Conservation (phyloP, 2,113 vertebrate genomes). For the Otolemur garnettii region DNA sequence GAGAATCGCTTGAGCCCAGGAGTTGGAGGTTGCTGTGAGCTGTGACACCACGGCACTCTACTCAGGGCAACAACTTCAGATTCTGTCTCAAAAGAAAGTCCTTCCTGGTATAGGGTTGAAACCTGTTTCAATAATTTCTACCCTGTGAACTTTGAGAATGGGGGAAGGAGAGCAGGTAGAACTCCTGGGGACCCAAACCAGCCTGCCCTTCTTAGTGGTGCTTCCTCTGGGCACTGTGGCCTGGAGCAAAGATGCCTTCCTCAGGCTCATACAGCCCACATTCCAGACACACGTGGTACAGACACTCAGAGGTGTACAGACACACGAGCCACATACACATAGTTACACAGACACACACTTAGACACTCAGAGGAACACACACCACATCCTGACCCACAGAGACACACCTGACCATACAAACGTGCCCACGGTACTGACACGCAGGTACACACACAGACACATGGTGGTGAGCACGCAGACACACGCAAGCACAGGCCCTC, state of each 20-base stretch:
- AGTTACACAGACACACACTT: not conserved
- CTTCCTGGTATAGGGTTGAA: not conserved
- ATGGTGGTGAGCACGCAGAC: not conserved
- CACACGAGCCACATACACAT: not conserved
- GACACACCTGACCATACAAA: not conserved
- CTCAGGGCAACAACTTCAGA: too few species aligned
- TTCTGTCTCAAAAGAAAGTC: not conserved
- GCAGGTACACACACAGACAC: accelerated
- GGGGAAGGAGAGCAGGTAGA: too few species aligned
- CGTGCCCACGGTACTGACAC: not conserved
- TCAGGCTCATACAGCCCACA: not conserved
- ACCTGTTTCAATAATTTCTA: not conserved
- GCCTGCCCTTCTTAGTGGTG: not conserved
- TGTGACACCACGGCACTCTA: too few species aligned
- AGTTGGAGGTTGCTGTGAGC: too few species aligned
- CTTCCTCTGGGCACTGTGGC: not conserved
- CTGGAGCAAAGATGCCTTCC: not conserved
- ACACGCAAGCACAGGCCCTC: not conserved
- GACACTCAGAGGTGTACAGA: not conserved
- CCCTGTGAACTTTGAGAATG: not conserved
- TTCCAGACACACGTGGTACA: not conserved
- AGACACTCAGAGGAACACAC: not conserved
- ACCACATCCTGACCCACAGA: not conserved
- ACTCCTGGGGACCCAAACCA: not conserved
- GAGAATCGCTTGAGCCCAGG: too few species aligned